Conservation (phyloP, 53 echinoderm and acorn worm genomes). For the Arbacia lixula region DNA sequence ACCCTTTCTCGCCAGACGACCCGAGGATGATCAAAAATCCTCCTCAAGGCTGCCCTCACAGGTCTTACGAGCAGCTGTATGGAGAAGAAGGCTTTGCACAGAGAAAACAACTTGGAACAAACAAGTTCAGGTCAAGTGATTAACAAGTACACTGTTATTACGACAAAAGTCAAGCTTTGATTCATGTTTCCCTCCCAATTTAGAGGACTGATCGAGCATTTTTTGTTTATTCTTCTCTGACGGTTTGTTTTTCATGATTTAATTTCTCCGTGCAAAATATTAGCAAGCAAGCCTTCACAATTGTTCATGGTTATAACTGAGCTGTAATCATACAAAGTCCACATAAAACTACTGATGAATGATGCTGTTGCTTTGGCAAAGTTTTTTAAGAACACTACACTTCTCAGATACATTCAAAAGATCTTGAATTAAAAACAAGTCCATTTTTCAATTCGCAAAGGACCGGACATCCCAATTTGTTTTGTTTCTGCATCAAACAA, state of each 20-base stretch:
- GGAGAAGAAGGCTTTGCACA: slow-evolving; percentile 78
- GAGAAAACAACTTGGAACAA: slow-evolving; percentile 68
- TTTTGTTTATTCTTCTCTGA: not conserved
- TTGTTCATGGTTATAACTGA: slow-evolving; percentile 6
- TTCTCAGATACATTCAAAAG: not conserved
- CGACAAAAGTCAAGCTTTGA: not conserved
- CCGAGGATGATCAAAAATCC: slow-evolving; percentile 99
- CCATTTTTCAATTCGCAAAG: not conserved
- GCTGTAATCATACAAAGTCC: slow-evolving; percentile 39
- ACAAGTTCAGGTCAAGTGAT: slow-evolving; percentile 11
- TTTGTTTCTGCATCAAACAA: slow-evolving; percentile 21
- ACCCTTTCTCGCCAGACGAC: slow-evolving; percentile 49
- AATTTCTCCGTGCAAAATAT: slow-evolving; percentile 47
- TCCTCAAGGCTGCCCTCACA: slow-evolving; percentile 75
- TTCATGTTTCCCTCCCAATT: too few species aligned
- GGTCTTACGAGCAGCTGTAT: slow-evolving; percentile 61
- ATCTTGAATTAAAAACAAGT: not conserved
- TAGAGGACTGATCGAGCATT: not conserved
- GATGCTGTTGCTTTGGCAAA: not conserved
- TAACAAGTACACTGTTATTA: not conserved
- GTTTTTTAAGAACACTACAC: not conserved
- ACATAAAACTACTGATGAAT: slow-evolving; percentile 25
- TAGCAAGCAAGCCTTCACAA: slow-evolving; percentile 31
- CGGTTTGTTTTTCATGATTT: not conserved
- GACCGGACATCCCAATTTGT: not conserved